These are phyloP conservation scores for Noctua pronuba DNA, from an alignment of 2,888 invertebrate species.

Conservation along the genomic window DNA sequence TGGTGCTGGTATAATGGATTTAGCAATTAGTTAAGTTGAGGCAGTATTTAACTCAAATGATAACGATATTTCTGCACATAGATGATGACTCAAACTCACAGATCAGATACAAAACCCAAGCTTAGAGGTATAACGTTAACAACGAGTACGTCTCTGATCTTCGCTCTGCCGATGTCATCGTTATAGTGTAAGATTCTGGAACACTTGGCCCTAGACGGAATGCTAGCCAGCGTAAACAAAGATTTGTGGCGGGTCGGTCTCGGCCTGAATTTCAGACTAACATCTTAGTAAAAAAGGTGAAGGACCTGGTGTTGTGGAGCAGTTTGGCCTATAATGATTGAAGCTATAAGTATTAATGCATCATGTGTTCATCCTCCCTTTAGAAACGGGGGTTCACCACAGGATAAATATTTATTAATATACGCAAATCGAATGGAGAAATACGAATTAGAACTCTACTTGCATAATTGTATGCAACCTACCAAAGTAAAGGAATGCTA, in stretches of 20 bases:
- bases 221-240: neutral
- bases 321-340: neutral
- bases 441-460: conserved; percentile 28
- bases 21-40: conserved; percentile 26
- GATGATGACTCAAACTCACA: neutral
- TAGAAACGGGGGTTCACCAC: neutral
- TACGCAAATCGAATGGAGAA: conserved; percentile 6
- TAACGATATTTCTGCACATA: neutral
- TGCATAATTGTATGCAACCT: conserved; percentile 34
- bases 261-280: neutral
- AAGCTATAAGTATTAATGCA: neutral
- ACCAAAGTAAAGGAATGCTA: conserved; percentile 49
- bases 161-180: neutral
- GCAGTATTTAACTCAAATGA: conserved; percentile 1
- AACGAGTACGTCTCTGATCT: neutral
- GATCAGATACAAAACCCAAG: neutral
- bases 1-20: conserved; percentile 5
- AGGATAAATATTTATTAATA: conserved; percentile 2
- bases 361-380: neutral
- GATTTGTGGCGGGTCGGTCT: neutral
- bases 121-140: neutral
- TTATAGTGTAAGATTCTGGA: neutral
- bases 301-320: neutral
- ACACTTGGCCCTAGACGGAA: neutral
- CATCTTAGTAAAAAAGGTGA: neutral